Conservation (phyloP, 2,113 vertebrate species). For the Sander vitreus region DNA sequence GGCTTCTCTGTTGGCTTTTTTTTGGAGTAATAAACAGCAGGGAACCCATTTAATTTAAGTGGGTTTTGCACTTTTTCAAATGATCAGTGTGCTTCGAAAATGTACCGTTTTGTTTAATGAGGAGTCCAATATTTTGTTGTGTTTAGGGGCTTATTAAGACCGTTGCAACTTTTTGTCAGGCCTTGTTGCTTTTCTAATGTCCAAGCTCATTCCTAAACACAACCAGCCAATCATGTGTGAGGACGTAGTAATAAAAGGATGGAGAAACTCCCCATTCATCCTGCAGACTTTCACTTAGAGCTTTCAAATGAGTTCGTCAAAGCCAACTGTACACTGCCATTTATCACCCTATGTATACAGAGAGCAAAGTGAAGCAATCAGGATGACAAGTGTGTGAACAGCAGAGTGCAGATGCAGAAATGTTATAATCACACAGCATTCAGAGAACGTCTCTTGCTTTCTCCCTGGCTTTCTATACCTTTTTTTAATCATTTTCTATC, state of each 20-base stretch:
- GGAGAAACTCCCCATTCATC: not conserved
- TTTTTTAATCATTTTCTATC: not conserved
- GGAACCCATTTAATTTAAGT: not conserved
- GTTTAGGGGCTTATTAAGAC: not conserved
- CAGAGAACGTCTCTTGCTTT: not conserved
- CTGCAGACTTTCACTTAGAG: conserved; percentile 18
- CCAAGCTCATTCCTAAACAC: not conserved
- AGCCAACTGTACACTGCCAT: conserved; percentile 20
- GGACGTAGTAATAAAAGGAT: not conserved
- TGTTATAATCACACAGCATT: conserved; percentile 28
- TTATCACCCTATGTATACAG: conserved; percentile 26
- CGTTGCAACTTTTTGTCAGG: not conserved
- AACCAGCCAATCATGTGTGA: not conserved
- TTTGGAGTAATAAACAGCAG: too few relatives aligned
- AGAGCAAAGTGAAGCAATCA: conserved; percentile 37
- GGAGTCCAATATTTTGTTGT: not conserved
- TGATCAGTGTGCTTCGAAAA: not conserved
- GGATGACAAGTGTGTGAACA: conserved; percentile 22
- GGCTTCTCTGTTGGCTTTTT: not conserved
- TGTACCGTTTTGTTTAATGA: not conserved
- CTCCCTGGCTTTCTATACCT: not conserved
- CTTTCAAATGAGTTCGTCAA: conserved; percentile 29
- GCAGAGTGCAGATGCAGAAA: conserved; percentile 30
- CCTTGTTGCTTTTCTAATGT: not conserved
- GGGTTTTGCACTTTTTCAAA: not conserved